Evolutionary conservation across 2,888 invertebrate genomes (phyloP), one percentile per base, ranked within the genome.

Genomic region (Aplocera efformata): DNA sequence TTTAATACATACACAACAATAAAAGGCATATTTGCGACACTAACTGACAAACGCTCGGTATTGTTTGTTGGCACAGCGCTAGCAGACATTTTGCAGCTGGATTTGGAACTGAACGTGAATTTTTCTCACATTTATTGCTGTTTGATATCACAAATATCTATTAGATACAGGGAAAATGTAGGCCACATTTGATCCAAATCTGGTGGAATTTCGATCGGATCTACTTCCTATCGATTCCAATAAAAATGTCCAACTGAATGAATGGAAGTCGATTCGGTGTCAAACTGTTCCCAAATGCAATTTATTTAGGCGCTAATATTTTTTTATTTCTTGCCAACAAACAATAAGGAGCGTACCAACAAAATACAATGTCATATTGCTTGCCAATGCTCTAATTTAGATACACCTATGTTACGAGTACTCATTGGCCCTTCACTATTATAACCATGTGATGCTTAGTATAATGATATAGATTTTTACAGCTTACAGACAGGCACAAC

Each of bases 1-100:
- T 59, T 31, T 42, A 64, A 42, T 60, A 67, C 55, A 63, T 64
- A 72, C 67, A 78, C 72, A 77, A 78, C 75, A 64, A 70, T 69
- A 66, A 74, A 81, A 81, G 79, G 79, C 81, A 79, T 79, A 56
- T 72, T 71, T 65, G 64, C 68, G 64, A 75, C 56, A 67, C 66
- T 54, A 53, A 60, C 60, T 62, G 54, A 62, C 58, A 57, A 46
- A 52, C 50, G 49, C 54, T 58, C 44, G 50, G 49, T 63, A 63
- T 63, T 69, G 64, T 60, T 65, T 60, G 61, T 52, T 63, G 47
- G 48, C 43, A 28, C 10, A 48, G 40, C 42, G 31, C 34, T 32
- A 13, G 32, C 10, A 10, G 41, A 27, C 30, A 42, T 30, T 1
- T 38, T 41, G 34, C 34, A 29, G 31, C 4, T 13, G 11, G 10